Evolutionary conservation across 2,888 invertebrate species (phyloP).

Genomic region (Nomada fabriciana): DNA sequence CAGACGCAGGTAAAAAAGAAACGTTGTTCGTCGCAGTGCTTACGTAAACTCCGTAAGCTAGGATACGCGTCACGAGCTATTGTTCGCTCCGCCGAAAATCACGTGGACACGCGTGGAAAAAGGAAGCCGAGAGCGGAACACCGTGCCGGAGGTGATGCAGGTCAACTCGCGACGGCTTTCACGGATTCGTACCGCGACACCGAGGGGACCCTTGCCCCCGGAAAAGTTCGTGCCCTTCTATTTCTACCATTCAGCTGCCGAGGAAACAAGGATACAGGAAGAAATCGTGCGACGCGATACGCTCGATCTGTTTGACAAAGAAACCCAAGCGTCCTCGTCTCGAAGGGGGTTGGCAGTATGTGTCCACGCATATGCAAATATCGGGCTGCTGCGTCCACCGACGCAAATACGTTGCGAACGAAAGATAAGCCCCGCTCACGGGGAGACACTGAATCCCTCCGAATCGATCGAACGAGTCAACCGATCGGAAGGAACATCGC

Average conservation of each 20-base stretch:
- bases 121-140: slow-evolving; percentile 18
- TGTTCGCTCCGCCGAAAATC: slow-evolving; percentile 44
- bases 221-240: not conserved
- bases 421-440: slow-evolving; percentile 77
- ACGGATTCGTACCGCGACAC: slow-evolving; percentile 21
- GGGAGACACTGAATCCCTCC: slow-evolving; percentile 20
- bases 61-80: slow-evolving; percentile 29
- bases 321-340: slow-evolving; percentile 20
- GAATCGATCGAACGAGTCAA: slow-evolving; percentile 7
- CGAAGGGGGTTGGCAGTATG: slow-evolving; percentile 72
- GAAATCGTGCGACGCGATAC: not conserved
- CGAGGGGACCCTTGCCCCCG: not conserved
- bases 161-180: slow-evolving; percentile 45
- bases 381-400: slow-evolving; percentile 70
- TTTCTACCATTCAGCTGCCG: too few species aligned
- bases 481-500: slow-evolving; percentile 27
- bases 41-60: slow-evolving; percentile 35
- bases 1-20: too few species aligned
- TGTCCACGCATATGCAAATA: slow-evolving; percentile 82
- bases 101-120: slow-evolving; percentile 35
- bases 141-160: slow-evolving; percentile 27
- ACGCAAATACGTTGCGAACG: slow-evolving; percentile 80
- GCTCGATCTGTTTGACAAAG: slow-evolving; percentile 72
- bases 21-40: not conserved
- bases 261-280: not conserved